Evolutionary conservation across 2,113 vertebrate genomes (phyloP).

Genomic region (Amblyopsis rosae): DNA sequence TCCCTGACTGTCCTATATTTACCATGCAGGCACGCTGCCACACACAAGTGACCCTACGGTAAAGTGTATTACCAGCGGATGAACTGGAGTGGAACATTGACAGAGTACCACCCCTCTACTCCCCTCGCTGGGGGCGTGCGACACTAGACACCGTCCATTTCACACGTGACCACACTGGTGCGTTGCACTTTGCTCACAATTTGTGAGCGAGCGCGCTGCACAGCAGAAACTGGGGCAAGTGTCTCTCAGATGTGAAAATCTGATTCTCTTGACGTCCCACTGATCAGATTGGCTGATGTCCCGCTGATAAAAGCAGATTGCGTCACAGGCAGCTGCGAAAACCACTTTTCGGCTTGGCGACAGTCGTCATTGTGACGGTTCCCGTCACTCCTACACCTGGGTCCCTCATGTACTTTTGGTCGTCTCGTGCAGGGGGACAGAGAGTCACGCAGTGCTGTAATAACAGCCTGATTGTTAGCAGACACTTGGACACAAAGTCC

Average conservation of each 20-base stretch:
- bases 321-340: slow-evolving; percentile 19
- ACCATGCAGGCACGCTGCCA: not conserved
- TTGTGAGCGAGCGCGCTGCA: not conserved
- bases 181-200: not conserved
- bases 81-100: not conserved
- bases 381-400: too few relatives aligned
- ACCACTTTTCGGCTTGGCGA: too few relatives aligned
- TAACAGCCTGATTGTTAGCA: too few relatives aligned
- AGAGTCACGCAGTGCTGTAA: too few relatives aligned
- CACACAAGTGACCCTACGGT: not conserved
- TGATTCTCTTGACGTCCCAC: not conserved
- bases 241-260: not conserved
- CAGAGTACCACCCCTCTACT: too few relatives aligned
- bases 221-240: not conserved
- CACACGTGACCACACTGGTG: not conserved
- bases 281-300: not conserved
- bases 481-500: too few relatives aligned
- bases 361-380: too few relatives aligned
- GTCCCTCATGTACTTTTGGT: too few relatives aligned
- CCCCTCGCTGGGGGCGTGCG: not conserved
- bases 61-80: not conserved
- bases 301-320: not conserved
- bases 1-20: not conserved
- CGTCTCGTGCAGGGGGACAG: too few relatives aligned
- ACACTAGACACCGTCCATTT: not conserved